Conservation (phyloP, 2,888 invertebrate genomes). For the Camptogramma bilineatum region DNA sequence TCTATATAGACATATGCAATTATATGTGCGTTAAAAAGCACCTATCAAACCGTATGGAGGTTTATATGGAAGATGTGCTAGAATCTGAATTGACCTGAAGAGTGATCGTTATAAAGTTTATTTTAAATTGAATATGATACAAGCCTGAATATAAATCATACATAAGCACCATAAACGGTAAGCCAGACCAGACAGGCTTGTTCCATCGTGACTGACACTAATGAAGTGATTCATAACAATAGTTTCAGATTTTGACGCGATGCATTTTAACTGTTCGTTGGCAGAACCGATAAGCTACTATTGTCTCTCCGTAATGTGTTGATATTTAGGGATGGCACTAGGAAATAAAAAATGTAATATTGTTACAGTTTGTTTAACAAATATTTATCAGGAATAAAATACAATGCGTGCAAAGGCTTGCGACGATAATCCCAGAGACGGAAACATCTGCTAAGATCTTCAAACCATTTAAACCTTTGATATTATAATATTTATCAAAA, state of each 20-base stretch:
- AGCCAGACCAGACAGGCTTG: background rate
- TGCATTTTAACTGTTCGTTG: constrained; percentile 58
- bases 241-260: constrained; percentile 51
- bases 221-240: constrained; percentile 51
- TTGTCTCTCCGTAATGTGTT: constrained; percentile 17
- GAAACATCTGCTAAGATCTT: too few species aligned
- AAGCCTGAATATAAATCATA: background rate
- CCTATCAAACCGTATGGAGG: background rate
- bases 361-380: too few species aligned
- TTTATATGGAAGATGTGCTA: background rate
- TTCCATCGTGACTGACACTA: constrained; percentile 20
- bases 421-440: too few species aligned
- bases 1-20: background rate
- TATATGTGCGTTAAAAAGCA: background rate
- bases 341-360: too few species aligned
- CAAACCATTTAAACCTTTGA: too few species aligned
- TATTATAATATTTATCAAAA: too few species aligned
- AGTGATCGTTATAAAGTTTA: background rate
- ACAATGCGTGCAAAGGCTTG: too few species aligned
- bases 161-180: background rate
- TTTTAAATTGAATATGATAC: background rate
- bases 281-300: constrained; percentile 41
- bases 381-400: too few species aligned
- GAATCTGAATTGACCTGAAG: background rate
- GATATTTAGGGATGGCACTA: constrained; percentile 33